Base-by-base conservation (phyloP, 2,888 invertebrate species). In the Drosophila fulvimacula region DNA sequence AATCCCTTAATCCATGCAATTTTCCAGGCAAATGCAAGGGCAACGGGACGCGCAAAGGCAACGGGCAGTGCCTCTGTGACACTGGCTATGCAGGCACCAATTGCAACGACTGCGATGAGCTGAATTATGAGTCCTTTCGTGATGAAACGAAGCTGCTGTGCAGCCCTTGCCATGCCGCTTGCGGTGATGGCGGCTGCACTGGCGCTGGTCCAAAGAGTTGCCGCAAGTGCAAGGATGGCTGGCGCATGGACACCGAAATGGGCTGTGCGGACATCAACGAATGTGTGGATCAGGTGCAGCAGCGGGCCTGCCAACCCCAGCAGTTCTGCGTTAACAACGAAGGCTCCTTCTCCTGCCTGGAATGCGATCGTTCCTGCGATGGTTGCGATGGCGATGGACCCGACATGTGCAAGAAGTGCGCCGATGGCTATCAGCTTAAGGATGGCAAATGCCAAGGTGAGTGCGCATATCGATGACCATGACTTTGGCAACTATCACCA, bases 291-390 rank as follows among this genome's bases (percentile, higher is more conserved):
- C 90, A 93, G 13, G 92, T 93, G 17, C 90, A 93, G 13, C 92
- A 93, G 17, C 81, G 93, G 7, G 93, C 92, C 56, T 96, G 95
- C 82, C 93, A 93, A 0, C 93, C 93, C 1, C 94, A 96, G 88
- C 95, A 98, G 90, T 98, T 98, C 91, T 98, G 98, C 91, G 94
- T 97, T 5, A 98, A 98, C 91, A 96, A 95, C 13, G 96, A 97
- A 59, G 98, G 98, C 9, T 96, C 96, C 0, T 97, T 94, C 89
- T 93, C 94, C 11, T 98, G 98, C 60, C 79, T 92, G 41, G 95
- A 94, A 56, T 98, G 98, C 93, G 97, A 98, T 92, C 95, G 94
- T 83, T 94, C 98, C 0, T 98, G 98, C 90, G 93, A 94, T 51
- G 95, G 96, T 0, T 98, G 98, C 90, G 94, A 95, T 58, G 97